Evolutionary conservation across 2,888 invertebrate genomes (phyloP), one percentile per base, ranked within the genome.

Genomic region (Nycteola revayana): DNA sequence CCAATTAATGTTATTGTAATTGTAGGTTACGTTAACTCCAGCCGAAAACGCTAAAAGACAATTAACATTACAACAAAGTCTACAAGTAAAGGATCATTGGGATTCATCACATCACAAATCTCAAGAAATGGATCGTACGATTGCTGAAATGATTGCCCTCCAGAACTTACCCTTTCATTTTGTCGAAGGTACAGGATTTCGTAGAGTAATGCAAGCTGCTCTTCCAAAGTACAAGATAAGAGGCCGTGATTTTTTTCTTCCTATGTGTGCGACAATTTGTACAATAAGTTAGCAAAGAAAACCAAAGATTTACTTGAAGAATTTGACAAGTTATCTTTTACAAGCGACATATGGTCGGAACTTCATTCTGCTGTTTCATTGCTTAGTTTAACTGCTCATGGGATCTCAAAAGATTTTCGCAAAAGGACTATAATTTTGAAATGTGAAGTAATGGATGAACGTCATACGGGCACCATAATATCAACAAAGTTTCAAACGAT

Each of bases 91-190:
- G 6, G 21, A 50, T 35, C 25, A 37, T 33, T 51, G 47, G 44
- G 33, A 45, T 35, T 36, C 40, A 38, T 38, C 38, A 21, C 38
- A 48, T 43, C 25, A 36, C 28, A 40, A 42, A 37, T 38, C 48
- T 28, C 28, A 35, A 25, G 25, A 48, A 46, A 39, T 51, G 4
- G 42, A 50, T 28, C 14, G 28, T 28, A 18, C 20, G 32, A 49
- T 52, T 41, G 31, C 28, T 23, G 51, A 49, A 44, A 51, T 51
- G 51, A 49, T 51, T 34, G 51, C 51, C 23, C 23, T 51, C 10
- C 42, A 49, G 10, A 32, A 52, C 32, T 32, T 46, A 29, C 43
- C 51, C 9, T 49, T 51, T 31, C 7, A 42, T 40, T 51, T 51
- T 39, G 45, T 51, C 10, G 51, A 51, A 34, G 42, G 40, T 33